Evolutionary conservation across 2,113 vertebrate species (phyloP).

Genomic region (Ramphastos sulfuratus): DNA sequence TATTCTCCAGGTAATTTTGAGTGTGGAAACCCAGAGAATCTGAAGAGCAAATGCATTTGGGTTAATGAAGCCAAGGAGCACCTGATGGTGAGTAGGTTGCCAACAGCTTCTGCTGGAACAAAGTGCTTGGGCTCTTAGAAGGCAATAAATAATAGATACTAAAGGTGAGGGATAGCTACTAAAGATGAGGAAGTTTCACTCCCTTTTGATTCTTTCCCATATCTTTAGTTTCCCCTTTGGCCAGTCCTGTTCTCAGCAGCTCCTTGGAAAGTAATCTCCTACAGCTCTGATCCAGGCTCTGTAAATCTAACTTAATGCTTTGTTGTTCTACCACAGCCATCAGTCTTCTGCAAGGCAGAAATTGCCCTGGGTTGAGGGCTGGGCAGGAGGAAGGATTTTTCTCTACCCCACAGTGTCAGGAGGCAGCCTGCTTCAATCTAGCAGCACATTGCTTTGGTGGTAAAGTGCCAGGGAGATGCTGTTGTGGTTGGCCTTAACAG

Average conservation of each 20-base stretch:
- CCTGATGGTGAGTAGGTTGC: conserved; percentile 73
- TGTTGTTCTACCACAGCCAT: conserved; percentile 54
- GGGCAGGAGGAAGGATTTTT: conserved; percentile 43
- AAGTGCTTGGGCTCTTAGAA: neutral
- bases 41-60: conserved; percentile 81
- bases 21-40: conserved; percentile 80
- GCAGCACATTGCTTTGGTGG: conserved; percentile 10
- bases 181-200: conserved; percentile 28
- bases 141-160: conserved; percentile 53
- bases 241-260: conserved; percentile 42
- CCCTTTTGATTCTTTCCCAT: conserved; percentile 9
- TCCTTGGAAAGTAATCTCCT: conserved; percentile 44
- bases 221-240: conserved; percentile 39
- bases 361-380: conserved; percentile 17
- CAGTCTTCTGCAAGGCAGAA: conserved; percentile 46
- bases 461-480: conserved; percentile 49
- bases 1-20: conserved; percentile 78
- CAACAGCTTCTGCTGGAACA: neutral
- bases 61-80: conserved; percentile 72
- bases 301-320: conserved; percentile 62
- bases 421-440: conserved; percentile 39
- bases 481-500: conserved; percentile 12
- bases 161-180: conserved; percentile 34
- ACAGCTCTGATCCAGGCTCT: conserved; percentile 40
- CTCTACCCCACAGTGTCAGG: conserved; percentile 37